phyloP scores from a whole-genome alignment of 2,113 vertebrate species.

The Craseonycteris thonglongyai region DNA sequence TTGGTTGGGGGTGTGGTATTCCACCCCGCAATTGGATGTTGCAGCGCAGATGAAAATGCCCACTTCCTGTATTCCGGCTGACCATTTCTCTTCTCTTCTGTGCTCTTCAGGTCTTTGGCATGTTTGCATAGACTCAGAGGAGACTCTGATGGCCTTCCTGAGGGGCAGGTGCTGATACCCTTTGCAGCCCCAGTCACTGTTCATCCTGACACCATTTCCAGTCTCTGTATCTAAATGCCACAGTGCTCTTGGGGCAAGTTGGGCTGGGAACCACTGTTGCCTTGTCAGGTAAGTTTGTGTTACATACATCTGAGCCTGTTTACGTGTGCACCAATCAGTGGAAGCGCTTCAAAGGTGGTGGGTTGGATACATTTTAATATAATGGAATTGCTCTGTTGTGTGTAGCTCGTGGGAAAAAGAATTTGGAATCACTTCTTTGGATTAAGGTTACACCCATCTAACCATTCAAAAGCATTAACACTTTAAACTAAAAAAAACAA shows the following conservation, averaged over 20 bases:
- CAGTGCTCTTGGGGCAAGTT: constrained; percentile 74
- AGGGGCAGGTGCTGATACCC: constrained; percentile 75
- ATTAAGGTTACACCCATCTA: constrained; percentile 33
- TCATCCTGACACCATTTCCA: constrained; percentile 65
- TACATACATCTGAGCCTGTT: not conserved
- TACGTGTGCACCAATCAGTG: not conserved
- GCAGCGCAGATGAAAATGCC: constrained; percentile 19
- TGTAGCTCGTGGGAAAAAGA: constrained; percentile 38
- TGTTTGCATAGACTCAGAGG: constrained; percentile 68
- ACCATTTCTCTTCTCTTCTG: constrained; percentile 51
- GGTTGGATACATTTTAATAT: not conserved
- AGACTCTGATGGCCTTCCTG: constrained; percentile 50
- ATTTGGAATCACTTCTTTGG: constrained; percentile 10
- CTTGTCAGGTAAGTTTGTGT: constrained; percentile 74
- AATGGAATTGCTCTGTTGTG: not conserved
- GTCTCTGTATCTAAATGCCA: constrained; percentile 79
- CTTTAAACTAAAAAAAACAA: not conserved
- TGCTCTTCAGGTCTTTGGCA: constrained; percentile 71
- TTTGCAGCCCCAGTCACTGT: constrained; percentile 57
- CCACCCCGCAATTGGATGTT: not conserved
- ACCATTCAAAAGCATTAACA: constrained; percentile 35
- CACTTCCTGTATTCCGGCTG: not conserved
- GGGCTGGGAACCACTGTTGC: constrained; percentile 76
- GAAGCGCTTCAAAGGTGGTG: not conserved
- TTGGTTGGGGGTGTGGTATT: not conserved